Evolutionary conservation across 2,797 vertebrate species (phyloP), one percentile per base, ranked within the genome.

Genomic region (Manis crassicaudata): DNA sequence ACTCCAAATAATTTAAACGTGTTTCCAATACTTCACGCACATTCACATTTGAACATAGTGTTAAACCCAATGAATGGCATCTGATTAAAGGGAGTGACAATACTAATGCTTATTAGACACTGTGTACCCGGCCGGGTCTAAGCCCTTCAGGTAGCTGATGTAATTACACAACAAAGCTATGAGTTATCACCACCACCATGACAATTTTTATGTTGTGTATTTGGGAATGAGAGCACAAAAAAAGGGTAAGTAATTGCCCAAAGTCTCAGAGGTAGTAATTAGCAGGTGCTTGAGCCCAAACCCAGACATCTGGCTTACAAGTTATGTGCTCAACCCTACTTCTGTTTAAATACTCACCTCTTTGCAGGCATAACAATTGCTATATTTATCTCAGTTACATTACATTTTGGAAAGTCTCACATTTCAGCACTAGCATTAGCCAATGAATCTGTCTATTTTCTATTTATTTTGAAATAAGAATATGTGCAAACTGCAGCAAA

Each of bases 391-490:
- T 96, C 72, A n/a, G 63, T 83, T 25, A 29, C 12, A 56, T 80
- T 76, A 37, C 14, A 50, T 37, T 40, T 54, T 56, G 35, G 27
- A 89, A 93, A 91, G 18, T 77, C 58, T 54, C 18, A 20, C 29
- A 68, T 95, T 91, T 84, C 70, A 68, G 65, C 29, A n/a, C 32
- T 43, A 40, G 23, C 52, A 35, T 54, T 83, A 83, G 40, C 29
- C 12, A 1, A 79, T 87, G 17, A 54, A 72, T 82, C 65, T 68
- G 8, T 58, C 67, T 88, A 29, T 21, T 7, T 79, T 63, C 52
- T 86, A n/a, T 54, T 89, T 80, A 92, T 86, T 82, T 90, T 93
- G 37, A 95, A 92, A 87, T 83, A 92, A 83, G 80, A 90, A 67
- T 88, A 32, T 58, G 29, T 56, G 35, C 68, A 87, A 75, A 70